Evolutionary conservation across 2,113 vertebrate species (phyloP), one percentile per base, ranked within the genome.

Genomic region (Maccullochella peelii): DNA sequence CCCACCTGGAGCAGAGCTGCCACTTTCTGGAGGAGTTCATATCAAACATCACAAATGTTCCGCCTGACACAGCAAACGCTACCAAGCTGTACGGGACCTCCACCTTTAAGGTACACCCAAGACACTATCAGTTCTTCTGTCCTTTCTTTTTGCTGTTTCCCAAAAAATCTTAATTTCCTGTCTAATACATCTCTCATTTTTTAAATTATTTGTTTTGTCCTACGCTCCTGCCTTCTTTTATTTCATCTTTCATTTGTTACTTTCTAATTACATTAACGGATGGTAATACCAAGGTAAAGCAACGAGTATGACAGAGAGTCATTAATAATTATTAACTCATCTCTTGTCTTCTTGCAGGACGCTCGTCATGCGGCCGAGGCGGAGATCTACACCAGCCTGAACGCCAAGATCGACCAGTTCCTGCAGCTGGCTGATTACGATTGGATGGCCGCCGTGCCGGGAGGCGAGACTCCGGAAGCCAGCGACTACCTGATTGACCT

Each of bases 371-470:
- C 98, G 0, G 98, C 98, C 0, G 98, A 99, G 93, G 98, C 97
- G n/a, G 98, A 99, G 94, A 99, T 99, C 93, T 99, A 99, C 93
- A 99, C 98, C 23, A 99, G 97, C 79, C 94, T 99, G 5, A 99
- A 99, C 84, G 96, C 98, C 91, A 99, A 99, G 93, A 99, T 99
- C 8, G 98, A 99, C 85, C 98, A 99, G 95, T 99, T 99, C 92
- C 90, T 99, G 88, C 98, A 99, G 94, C 95, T 99, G 91, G 98
- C 98, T 0, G 97, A 99, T 80, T 99, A 99, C 0, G 96, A 99
- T 91, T 99, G 98, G 98, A 95, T 94, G 95, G 94, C 95, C 0
- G 14, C 83, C 0, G 86, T 87, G 33, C 97, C 96, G 23, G 93
- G 94, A 0, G 93, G 94, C 57, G 93, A 90, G 65, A 85, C 94